Base-by-base conservation (phyloP, 2,113 vertebrate genomes). In the Eubucco bourcierii region DNA sequence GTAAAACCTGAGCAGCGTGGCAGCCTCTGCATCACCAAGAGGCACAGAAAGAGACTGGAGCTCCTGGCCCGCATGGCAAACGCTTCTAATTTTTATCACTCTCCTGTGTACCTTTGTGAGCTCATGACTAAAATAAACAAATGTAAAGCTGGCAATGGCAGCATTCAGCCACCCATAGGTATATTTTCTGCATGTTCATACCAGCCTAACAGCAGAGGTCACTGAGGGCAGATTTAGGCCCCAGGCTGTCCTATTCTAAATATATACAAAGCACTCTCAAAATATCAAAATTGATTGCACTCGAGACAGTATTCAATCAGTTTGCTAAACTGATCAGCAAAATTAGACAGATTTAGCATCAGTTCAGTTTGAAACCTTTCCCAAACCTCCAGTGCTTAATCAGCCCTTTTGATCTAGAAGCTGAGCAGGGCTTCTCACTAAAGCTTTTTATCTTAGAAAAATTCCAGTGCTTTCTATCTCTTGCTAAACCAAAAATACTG, bases 121-220 rank as follows among this genome's bases (percentile, higher is more conserved):
- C 50, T 87, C 31, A 80, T 94, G 88, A 37, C 72, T 78, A 88
- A 70, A 71, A 34, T 55, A 94, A 93, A 86, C n/a, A 37, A 84
- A 68, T 10, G 41, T 65, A 84, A 67, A 66, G 41, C 71, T 90
- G 66, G 60, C 23, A 84, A 21, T 27, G 12, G 29, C 31, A 90
- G 27, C 15, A 7, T 75, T 71, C 92, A 92, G 21, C 75, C 61
- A 50, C 61, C 44, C 71, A 27, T 12, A 61, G 44, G 17, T 12
- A 10, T 25, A 12, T 76, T 79, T 64, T 83, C 65, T 90, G 56
- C 47, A 16, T 76, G 77, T 64, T 77, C 58, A 39, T 76, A 53
- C 74, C 83, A 12, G 14, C 73, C 29, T 20, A 29, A 73, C 13
- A 55, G n/a, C 44, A 91, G 65, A 70, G 73, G 31, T 23, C 71